Conservation (phyloP, 2,113 vertebrate species). For the Symphodus melops region DNA sequence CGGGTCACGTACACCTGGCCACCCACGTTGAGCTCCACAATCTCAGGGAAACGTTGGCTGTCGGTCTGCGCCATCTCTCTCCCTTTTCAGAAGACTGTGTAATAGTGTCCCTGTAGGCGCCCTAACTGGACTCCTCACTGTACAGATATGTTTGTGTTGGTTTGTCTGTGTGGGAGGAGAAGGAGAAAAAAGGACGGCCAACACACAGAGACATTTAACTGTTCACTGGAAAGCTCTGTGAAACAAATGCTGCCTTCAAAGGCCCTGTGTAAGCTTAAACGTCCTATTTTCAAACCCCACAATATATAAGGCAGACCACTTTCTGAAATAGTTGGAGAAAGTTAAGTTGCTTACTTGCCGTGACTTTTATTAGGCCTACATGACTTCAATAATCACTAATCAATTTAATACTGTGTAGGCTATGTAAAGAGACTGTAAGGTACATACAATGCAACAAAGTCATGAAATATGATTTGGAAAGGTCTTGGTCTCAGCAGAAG, state of each 20-base stretch:
- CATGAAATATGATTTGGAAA: no score
- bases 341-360: no score
- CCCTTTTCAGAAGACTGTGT: not conserved
- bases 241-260: slow-evolving; percentile 54
- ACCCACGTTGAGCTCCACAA: slow-evolving; percentile 96
- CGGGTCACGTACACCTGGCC: slow-evolving; percentile 97
- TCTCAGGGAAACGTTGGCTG: slow-evolving; percentile 84
- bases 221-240: slow-evolving; percentile 65
- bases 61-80: slow-evolving; percentile 76
- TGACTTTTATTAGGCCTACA: no score
- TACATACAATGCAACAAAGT: no score
- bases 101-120: not conserved
- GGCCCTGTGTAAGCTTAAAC: slow-evolving; percentile 21
- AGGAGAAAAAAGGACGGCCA: slow-evolving; percentile 41
- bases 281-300: not conserved
- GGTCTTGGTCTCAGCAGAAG: no score
- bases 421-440: no score
- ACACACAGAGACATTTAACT: slow-evolving; percentile 73
- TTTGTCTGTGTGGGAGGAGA: slow-evolving; percentile 76
- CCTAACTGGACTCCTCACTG: slow-evolving; percentile 29
- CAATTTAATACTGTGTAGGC: no score
- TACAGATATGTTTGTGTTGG: slow-evolving; percentile 75
- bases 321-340: no score
- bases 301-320: no score
- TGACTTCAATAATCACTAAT: no score